Base-by-base conservation (phyloP, 2,113 vertebrate species). In the Clinocottus analis region DNA sequence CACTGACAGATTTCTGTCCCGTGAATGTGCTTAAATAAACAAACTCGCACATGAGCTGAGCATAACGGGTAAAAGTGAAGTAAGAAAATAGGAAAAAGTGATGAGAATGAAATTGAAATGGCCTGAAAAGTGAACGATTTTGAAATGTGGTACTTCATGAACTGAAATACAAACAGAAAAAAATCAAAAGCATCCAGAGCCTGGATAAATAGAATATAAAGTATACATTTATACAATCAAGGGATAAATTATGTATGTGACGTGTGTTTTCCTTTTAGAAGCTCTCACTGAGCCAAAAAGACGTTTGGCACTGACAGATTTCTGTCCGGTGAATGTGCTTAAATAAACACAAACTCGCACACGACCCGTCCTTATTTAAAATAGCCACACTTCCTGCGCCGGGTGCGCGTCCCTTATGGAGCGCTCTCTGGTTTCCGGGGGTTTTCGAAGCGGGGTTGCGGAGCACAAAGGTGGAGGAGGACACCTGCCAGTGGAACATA, bases 401-500 rank as follows among this genome's bases (percentile, higher is more conserved):
- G 84, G 69, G 19, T 41, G 61, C 2, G 56, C 29, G 2, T 81
- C 73, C 80, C 12, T 17, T 79, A 70, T 72, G 82, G 82, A 70
- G 58, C 14, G 25, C 31, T 0, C 29, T 73, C 31, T 2, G 25
- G 64, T 41, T 53, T 76, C 60, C 80, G 68, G 77, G 51, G 75
- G n/a, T n/a, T n/a, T 77, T 77, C 12, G 3, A 12, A 16, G 66
- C 35, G 47, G 41, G 77, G 69, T 41, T 17, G 9, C 2, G 23
- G 77, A 37, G 47, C 56, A 45, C 66, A 73, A 37, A 82, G 79
- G 81, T 79, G 75, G 84, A 71, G 37, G 82, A 80, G 80, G 78
- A 76, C 79, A 69, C 88, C 82, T 86, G 84, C 89, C 80, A 55
- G 71, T 77, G 85, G 75, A 88, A 56, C 93, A 93, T 91, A 94